Percentiles rank a stretch among this genome's conserved stretches.
phyloP scores from a whole-genome alignment of 2,797 vertebrate genomes.

The Chrosomus eos region DNA sequence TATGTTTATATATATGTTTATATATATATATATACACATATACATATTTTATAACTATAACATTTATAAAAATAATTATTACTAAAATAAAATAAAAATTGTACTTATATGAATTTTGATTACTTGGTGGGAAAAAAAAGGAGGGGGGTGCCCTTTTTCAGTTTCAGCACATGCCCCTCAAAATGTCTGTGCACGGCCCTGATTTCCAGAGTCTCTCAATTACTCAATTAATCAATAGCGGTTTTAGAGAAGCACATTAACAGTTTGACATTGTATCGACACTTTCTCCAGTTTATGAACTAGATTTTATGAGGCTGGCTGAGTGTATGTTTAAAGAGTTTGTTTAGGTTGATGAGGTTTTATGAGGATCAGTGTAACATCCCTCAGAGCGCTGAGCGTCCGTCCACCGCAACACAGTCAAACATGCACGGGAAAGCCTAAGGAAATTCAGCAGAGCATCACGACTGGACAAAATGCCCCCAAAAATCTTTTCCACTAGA shows the following conservation, averaged over 20 bases:
- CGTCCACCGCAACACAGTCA: neutral
- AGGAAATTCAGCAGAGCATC: conserved; percentile 40
- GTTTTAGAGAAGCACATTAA: neutral
- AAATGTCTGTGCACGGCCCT: too few species aligned
- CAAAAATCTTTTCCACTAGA: conserved; percentile 27
- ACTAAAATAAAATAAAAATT: too few species aligned
- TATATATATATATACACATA: too few species aligned
- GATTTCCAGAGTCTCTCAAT: neutral
- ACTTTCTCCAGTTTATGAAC: neutral
- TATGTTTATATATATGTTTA: too few species aligned
- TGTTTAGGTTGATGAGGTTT: neutral
- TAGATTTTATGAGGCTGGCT: neutral
- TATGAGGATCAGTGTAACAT: neutral
- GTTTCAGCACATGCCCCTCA: too few species aligned
- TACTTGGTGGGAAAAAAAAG: too few species aligned
- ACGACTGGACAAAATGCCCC: conserved; percentile 5
- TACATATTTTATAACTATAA: too few species aligned
- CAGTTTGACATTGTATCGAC: neutral
- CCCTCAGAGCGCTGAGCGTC: neutral
- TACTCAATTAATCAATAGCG: neutral
- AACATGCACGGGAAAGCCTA: neutral
- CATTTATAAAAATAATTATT: too few species aligned
- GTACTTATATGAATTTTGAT: too few species aligned
- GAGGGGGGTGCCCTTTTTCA: too few species aligned
- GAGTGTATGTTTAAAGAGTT: neutral